Conservation (phyloP, 2,797 vertebrate genomes). For the Meriones psammophilus region DNA sequence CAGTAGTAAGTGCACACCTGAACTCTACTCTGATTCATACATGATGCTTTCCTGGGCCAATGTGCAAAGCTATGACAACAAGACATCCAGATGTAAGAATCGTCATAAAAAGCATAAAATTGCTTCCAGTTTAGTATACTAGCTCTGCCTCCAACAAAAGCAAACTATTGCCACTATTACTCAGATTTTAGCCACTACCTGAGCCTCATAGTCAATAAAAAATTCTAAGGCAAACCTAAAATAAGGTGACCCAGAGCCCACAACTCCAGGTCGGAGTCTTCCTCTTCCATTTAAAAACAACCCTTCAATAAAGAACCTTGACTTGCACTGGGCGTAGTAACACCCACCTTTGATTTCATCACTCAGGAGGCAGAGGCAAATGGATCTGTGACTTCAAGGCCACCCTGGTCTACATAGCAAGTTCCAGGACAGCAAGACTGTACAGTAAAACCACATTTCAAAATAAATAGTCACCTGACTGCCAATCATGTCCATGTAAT, state of each 20-base stretch:
- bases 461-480: neutral
- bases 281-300: neutral
- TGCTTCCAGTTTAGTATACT: neutral
- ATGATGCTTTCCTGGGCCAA: neutral
- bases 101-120: neutral
- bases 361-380: neutral
- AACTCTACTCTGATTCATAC: neutral
- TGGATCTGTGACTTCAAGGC: neutral
- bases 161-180: neutral
- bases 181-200: neutral
- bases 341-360: neutral
- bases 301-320: neutral
- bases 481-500: neutral
- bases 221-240: neutral
- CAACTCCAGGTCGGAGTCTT: neutral
- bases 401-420: too few species aligned
- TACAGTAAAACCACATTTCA: neutral
- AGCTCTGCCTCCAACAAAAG: neutral
- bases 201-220: neutral
- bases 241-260: neutral
- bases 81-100: neutral
- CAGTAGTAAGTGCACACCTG: conserved; percentile 19
- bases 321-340: neutral
- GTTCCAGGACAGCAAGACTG: neutral
- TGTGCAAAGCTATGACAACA: conserved; percentile 15